Evolutionary conservation across 2,888 invertebrate species (phyloP).

Genomic region (Epistrophe grossulariae): DNA sequence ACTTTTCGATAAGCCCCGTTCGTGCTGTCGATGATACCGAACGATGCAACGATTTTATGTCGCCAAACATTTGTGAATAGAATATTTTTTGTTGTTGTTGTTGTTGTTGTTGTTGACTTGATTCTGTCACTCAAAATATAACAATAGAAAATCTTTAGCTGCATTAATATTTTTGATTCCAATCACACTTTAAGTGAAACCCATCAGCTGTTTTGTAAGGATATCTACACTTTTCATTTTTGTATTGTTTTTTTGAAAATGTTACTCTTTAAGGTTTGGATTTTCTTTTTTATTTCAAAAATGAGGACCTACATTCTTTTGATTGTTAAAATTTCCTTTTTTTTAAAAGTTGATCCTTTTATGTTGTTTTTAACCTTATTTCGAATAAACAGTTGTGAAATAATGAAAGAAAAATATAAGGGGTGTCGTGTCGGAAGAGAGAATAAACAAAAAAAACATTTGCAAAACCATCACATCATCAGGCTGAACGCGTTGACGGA

Average conservation of each 20-base stretch:
- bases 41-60: conserved; percentile 18
- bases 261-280: neutral
- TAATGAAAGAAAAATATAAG: conserved; percentile 76
- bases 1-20: conserved; percentile 61
- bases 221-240: neutral
- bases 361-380: conserved; percentile 72
- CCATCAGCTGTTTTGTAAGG: conserved; percentile 46
- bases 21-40: neutral
- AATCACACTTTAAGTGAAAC: conserved; percentile 22
- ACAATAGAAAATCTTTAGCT: conserved; percentile 59
- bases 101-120: neutral
- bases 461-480: conserved; percentile 51
- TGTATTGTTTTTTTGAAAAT: conserved; percentile 1
- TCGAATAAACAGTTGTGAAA: conserved; percentile 74
- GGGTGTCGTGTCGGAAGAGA: conserved; percentile 62
- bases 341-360: conserved; percentile 57
- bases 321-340: conserved; percentile 15
- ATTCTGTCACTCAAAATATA: conserved; percentile 26
- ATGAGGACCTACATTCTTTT: conserved; percentile 46
- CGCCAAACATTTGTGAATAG: conserved; percentile 39
- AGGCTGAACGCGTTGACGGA: conserved; percentile 51
- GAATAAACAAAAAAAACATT: conserved; percentile 28
- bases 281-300: neutral
- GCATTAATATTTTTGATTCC: conserved; percentile 52
- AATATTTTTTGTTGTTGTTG: no score